Percentiles rank a stretch among this genome's conserved stretches.
Conservation (phyloP, 2,888 invertebrate species). For the Phragmatobia fuliginosa region DNA sequence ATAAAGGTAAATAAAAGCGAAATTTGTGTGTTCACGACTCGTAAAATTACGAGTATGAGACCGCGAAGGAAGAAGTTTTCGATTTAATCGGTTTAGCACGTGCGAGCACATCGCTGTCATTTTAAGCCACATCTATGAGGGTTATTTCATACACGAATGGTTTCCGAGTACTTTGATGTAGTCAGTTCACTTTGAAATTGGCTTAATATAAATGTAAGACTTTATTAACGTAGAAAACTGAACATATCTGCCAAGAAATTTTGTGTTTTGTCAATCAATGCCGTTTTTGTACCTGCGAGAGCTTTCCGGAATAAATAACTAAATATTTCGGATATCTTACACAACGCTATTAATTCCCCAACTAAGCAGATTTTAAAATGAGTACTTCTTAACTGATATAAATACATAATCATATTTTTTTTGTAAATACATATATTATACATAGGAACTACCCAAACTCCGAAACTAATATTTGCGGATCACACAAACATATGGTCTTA, state of each 20-base stretch:
- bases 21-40: conserved; percentile 48
- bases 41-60: conserved; percentile 56
- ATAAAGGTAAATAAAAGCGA: conserved; percentile 46
- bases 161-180: conserved; percentile 59
- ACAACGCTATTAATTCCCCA: too few species aligned
- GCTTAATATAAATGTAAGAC: conserved; percentile 31
- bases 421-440: too few species aligned
- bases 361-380: too few species aligned
- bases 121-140: conserved; percentile 40
- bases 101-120: conserved; percentile 47
- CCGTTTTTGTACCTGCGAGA: background rate
- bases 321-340: too few species aligned
- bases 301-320: background rate
- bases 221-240: background rate
- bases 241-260: background rate
- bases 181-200: conserved; percentile 36
- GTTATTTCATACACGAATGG: conserved; percentile 61
- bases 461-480: too few species aligned
- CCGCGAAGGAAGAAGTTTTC: conserved; percentile 31
- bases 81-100: conserved; percentile 46
- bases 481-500: too few species aligned
- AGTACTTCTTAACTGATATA: too few species aligned
- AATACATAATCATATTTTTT: too few species aligned
- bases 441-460: too few species aligned
- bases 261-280: background rate